Percentiles rank a stretch among this genome's conserved stretches.
Conservation (phyloP, 2,113 vertebrate genomes). For the Gymnocephalus cernua region DNA sequence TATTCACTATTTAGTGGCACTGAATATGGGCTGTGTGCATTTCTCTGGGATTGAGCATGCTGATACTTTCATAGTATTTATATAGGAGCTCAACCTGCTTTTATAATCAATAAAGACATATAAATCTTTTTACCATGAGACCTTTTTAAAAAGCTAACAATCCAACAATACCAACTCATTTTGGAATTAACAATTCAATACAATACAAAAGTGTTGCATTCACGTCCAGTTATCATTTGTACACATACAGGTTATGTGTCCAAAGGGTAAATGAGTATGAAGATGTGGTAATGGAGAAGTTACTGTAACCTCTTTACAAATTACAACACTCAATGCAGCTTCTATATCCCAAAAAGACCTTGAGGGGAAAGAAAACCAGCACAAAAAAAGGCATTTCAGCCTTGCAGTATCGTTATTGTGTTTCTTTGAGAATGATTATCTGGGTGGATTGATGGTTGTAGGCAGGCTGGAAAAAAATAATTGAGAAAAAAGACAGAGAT, state of each 20-base stretch:
- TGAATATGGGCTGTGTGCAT: too few relatives aligned
- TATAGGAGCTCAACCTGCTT: too few relatives aligned
- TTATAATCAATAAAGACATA: too few relatives aligned
- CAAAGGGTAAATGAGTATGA: not conserved
- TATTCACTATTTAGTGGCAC: too few relatives aligned
- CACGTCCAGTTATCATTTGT: not conserved
- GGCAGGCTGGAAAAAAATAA: constrained; percentile 19
- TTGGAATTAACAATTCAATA: too few relatives aligned
- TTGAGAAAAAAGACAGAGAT: constrained; percentile 38
- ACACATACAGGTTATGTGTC: not conserved
- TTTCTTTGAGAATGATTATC: constrained; percentile 32
- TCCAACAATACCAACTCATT: not conserved
- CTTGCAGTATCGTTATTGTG: constrained; percentile 42
- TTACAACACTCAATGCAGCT: not conserved
- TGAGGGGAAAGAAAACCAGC: constrained; percentile 1
- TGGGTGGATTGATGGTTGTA: not conserved
- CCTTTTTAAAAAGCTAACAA: too few relatives aligned
- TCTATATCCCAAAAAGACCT: not conserved
- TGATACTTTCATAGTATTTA: too few relatives aligned
- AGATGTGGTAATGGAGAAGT: not conserved
- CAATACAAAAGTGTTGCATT: not conserved
- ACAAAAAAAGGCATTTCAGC: constrained; percentile 15
- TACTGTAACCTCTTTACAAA: not conserved
- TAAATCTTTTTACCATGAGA: too few relatives aligned
- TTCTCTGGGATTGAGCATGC: too few relatives aligned